Evolutionary conservation across 2,888 invertebrate species (phyloP).

Genomic region (Agrotis clavis): DNA sequence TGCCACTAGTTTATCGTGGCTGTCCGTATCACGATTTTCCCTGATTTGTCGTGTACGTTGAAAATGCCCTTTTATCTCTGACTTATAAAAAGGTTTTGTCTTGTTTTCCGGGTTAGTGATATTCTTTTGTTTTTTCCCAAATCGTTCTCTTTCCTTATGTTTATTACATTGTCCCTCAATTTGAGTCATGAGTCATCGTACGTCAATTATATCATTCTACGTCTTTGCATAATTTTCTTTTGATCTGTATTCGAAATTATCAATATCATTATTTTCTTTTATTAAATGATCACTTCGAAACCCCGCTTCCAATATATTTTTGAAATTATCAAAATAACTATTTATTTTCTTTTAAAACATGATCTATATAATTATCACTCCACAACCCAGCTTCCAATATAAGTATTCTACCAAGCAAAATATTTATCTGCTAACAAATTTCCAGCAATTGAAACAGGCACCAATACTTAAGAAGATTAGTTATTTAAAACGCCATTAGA

Average conservation of each 20-base stretch:
- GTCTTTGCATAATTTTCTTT: too few species aligned
- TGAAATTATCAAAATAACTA: too few species aligned
- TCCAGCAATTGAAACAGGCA: slow-evolving; percentile 4
- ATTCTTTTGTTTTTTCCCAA: slow-evolving; percentile 9
- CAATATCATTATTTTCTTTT: too few species aligned
- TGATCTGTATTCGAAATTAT: too few species aligned
- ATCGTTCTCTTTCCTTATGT: background rate
- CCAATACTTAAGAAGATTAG: slow-evolving; percentile 8
- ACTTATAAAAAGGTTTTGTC: slow-evolving; percentile 6
- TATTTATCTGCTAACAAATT: background rate
- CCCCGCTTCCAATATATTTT: too few species aligned
- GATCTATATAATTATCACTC: too few species aligned
- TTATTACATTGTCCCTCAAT: background rate
- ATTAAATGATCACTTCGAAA: too few species aligned
- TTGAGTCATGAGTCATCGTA: background rate
- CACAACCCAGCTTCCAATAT: background rate
- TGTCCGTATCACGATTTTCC: background rate
- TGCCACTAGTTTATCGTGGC: background rate
- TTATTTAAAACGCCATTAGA: slow-evolving; percentile 25
- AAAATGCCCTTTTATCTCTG: slow-evolving; percentile 17
- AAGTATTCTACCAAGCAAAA: slow-evolving; percentile 6
- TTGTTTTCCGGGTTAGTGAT: slow-evolving; percentile 5
- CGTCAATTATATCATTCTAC: too few species aligned
- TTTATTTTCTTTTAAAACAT: too few species aligned
- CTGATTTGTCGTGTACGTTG: slow-evolving; percentile 25